Evolutionary conservation across 1,140 invertebrate genomes (phyloP), one percentile per base, ranked within the genome.

Genomic region (Notospermus geniculatus): DNA sequence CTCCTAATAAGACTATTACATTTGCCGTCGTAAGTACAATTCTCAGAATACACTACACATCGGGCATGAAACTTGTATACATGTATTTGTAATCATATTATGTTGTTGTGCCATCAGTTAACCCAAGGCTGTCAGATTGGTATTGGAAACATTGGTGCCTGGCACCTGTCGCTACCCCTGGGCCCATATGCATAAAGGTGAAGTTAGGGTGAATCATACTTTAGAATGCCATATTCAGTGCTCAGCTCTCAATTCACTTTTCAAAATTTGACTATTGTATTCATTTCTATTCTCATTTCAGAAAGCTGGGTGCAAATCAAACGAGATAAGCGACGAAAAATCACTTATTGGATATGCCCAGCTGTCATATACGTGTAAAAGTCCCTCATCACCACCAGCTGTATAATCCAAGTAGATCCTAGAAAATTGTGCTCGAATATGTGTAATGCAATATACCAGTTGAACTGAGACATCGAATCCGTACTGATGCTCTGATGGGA

Each of bases 301-400:
- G 91, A 93, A 89, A 81, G 92, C 91, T 36, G 89, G 88, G 53
- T 86, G 88, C 67, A 88, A 87, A 63, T 84, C 86, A 23, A 90
- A 89, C 72, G 93, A 96, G 85, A 86, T 89, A 25, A 88, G 91
- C 19, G 95, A 97, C 82, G 95, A 98, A 77, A 93, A 94, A 70
- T 90, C 93, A 11, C 84, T 98, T 61, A 88, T 97, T 75, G 96
- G 95, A 71, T 98, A 91, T 86, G 96, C 96, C 77, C 94, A 98
- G 84, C 89, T 98, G n/a, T 50, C 46, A 27, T 50, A 7, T 7
- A 36, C 32, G 32, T n/a, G n/a, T n/a, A n/a, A n/a, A n/a, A 36
- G 15, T 36, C 5, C 32, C 32, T 15, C 4, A 15, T 36, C 32
- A 7, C 32, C 32, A 4, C 32, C 32, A 15, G 32, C 32, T 15